Base-by-base conservation (phyloP, 2,113 vertebrate species). In the Cyanoderma ruficeps region DNA sequence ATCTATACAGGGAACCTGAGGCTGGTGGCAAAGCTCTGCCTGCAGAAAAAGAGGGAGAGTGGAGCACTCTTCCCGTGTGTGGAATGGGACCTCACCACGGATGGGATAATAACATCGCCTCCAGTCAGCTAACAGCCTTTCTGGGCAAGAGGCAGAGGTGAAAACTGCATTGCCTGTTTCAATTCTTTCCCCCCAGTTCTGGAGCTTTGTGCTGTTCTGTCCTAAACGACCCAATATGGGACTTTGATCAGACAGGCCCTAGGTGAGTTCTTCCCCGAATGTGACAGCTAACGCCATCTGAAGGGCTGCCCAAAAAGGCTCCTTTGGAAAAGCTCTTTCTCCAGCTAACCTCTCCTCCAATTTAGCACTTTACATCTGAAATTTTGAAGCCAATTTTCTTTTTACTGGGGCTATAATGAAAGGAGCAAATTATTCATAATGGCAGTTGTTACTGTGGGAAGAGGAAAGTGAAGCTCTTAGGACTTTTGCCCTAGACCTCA, bases 361-460 rank as follows among this genome's bases (percentile, higher is more conserved):
- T 89, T 93, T 71, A 87, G 83, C 63, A 19, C 86, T 94, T 90
- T 55, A 74, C 80, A 83, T 90, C 71, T 84, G 76, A 93, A 94
- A 75, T 78, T 83, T 83, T 78, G 64, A 93, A 93, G 68, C 33
- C 77, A 52, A 87, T 93, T 97, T 90, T 93, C 83, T 63, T 92
- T 90, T 86, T 59, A 46, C 83, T 44, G 47, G 15, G 35, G 86
- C 80, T 89, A 89, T 92, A 93, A 86, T 87, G 86, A 95, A 92
- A 95, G 76, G 56, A 93, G 47, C 24, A 78, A 93, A 92, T 92
- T 15, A 87, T 92, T 95, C 70, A 57, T 96, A 90, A 92, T 84
- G 89, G 52, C 53, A 80, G 79, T n/a, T 3, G 16, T 81, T 95
- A 81, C 83, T 39, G 64, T 25, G 80, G 68, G n/a, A 89, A 87